Evolutionary conservation across 1,140 invertebrate genomes (phyloP).

Genomic region (Philopotamus ludificatus): DNA sequence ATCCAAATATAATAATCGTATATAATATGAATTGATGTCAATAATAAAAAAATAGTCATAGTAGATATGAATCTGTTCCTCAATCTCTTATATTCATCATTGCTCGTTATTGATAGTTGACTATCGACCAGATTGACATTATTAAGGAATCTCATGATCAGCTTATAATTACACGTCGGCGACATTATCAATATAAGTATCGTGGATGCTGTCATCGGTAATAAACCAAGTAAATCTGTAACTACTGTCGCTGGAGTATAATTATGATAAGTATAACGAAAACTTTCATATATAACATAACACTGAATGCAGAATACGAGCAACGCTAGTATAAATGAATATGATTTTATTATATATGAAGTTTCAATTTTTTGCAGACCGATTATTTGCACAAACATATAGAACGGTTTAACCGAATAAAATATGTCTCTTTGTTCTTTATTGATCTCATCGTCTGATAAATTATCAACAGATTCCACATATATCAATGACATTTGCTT

Average conservation of each 20-base stretch:
- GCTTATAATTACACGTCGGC: conserved; percentile 29
- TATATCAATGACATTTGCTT: conserved; percentile 30
- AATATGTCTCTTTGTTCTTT: conserved; percentile 12
- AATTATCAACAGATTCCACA: background rate
- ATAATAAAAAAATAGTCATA: conserved; percentile 1
- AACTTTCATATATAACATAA: conserved; percentile 8
- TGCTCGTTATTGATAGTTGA: conserved; percentile 25
- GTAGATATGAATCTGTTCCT: conserved; percentile 20
- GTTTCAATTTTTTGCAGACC: conserved; percentile 32
- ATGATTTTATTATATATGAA: background rate
- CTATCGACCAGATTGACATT: conserved; percentile 36
- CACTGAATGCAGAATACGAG: conserved; percentile 19
- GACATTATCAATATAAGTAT: conserved; percentile 30
- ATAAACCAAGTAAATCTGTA: conserved; percentile 24
- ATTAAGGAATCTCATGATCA: conserved; percentile 35
- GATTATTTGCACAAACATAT: conserved; percentile 20
- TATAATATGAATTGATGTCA: background rate
- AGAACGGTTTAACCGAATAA: conserved; percentile 28
- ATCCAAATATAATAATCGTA: background rate
- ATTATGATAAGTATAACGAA: background rate
- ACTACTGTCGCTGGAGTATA: conserved; percentile 22
- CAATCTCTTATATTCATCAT: conserved; percentile 27
- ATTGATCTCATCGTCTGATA: background rate
- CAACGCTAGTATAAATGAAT: conserved; percentile 19
- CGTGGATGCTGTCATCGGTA: conserved; percentile 24